phyloP scores from a whole-genome alignment of 2,113 vertebrate species.

The Cavia aperea region DNA sequence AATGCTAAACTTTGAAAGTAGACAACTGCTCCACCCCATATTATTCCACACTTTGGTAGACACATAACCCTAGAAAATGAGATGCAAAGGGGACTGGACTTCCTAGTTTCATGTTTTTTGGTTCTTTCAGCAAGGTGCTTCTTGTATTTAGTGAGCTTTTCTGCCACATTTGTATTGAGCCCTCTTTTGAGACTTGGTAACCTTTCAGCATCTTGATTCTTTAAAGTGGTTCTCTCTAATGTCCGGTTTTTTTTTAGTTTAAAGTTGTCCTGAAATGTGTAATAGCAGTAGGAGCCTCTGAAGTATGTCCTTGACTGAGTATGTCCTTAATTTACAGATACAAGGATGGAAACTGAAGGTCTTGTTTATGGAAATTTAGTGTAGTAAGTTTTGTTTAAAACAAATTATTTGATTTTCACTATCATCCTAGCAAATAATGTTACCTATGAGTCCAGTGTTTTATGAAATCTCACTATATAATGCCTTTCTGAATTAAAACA shows the following conservation, averaged over 20 bases:
- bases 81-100: neutral
- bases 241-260: neutral
- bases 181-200: neutral
- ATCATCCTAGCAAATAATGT: neutral
- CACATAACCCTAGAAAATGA: neutral
- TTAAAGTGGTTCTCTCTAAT: neutral
- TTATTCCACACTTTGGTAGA: neutral
- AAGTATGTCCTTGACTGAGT: conserved; percentile 9
- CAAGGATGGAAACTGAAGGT: neutral
- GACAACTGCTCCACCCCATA: too few relatives aligned
- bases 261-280: conserved; percentile 14
- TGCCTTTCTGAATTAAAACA: neutral
- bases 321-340: conserved; percentile 7
- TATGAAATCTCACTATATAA: neutral
- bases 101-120: neutral
- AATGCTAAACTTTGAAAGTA: neutral
- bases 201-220: neutral
- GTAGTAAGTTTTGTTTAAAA: neutral
- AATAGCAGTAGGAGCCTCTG: conserved; percentile 26
- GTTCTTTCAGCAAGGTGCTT: neutral
- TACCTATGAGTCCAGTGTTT: neutral
- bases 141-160: neutral
- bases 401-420: neutral
- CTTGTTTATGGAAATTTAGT: neutral
- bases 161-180: accelerated